Percentiles rank a stretch among this genome's conserved stretches.
Conservation (phyloP, 2,797 vertebrate species). For the Macrochelys suwanniensis region DNA sequence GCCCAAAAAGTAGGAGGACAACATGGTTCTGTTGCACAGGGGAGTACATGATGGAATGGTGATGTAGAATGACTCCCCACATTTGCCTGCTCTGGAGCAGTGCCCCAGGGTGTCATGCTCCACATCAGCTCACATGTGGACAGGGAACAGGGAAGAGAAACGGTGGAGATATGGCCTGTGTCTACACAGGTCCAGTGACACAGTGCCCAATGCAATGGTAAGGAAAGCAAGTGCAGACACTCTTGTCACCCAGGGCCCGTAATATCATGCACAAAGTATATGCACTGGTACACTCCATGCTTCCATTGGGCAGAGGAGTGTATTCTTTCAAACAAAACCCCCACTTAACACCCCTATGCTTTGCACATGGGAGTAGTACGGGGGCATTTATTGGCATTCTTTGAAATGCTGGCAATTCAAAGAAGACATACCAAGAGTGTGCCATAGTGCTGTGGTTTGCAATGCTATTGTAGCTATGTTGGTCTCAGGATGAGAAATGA, state of each 20-base stretch:
- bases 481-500: not conserved
- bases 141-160: not conserved
- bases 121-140: not conserved
- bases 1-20: not conserved
- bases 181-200: not conserved
- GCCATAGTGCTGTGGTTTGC: not conserved
- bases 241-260: accelerated
- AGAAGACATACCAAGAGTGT: not conserved
- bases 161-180: not conserved
- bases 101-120: not conserved
- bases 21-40: not conserved
- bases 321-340: not conserved
- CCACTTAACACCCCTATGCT: accelerated
- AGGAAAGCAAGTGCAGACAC: accelerated
- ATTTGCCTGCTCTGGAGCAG: not conserved
- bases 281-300: not conserved
- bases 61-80: not conserved
- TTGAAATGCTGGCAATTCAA: not conserved
- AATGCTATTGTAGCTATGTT: not conserved
- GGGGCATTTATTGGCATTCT: not conserved
- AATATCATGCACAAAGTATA: not conserved
- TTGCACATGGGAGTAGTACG: not conserved
- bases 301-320: not conserved
- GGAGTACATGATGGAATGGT: not conserved
- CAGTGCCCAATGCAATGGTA: accelerated